Conservation (phyloP, 2,113 vertebrate species). For the Erythrolamprus reginae region DNA sequence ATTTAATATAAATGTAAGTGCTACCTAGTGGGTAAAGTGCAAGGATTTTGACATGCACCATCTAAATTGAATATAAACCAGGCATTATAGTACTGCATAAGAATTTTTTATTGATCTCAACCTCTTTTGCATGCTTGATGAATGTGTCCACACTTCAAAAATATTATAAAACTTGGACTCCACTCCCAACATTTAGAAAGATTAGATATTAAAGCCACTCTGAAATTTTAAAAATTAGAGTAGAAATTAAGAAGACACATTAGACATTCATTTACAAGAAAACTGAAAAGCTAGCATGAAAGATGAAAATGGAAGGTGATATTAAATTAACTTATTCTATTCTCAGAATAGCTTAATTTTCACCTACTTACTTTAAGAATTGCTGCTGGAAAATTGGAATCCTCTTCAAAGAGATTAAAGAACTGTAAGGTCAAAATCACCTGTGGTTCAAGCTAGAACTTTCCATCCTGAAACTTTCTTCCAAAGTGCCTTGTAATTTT, state of each 20-base stretch:
- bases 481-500: neutral
- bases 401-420: neutral
- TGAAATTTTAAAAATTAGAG: neutral
- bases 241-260: neutral
- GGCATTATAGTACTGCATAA: neutral
- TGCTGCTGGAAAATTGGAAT: neutral
- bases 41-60: neutral
- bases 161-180: neutral
- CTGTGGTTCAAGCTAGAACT: neutral
- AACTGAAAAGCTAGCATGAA: neutral
- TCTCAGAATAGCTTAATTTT: neutral
- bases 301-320: neutral
- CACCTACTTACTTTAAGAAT: neutral
- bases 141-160: neutral
- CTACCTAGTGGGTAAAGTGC: neutral
- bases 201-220: neutral
- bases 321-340: neutral
- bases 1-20: neutral
- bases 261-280: neutral
- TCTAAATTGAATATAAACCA: neutral
- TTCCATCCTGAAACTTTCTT: neutral
- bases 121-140: neutral
- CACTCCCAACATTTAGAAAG: neutral
- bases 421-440: neutral
- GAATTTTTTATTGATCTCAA: neutral